Conservation (phyloP, 2,113 vertebrate species). For the Microtus richardsoni region DNA sequence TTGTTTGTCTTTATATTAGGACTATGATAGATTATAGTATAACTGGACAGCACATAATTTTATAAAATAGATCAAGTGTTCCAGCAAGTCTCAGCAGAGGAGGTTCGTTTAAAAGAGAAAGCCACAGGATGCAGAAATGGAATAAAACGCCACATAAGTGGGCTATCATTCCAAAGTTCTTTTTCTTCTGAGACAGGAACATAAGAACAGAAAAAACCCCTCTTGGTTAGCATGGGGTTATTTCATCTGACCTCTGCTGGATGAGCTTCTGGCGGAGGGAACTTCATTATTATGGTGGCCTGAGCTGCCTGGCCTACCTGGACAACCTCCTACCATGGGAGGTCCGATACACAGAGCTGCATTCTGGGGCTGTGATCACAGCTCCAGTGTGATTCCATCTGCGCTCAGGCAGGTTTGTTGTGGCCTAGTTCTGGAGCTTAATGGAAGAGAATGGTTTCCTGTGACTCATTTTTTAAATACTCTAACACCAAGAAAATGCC, state of each 20-base stretch:
- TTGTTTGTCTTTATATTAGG: not conserved
- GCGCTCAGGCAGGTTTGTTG: not conserved
- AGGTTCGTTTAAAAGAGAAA: not conserved
- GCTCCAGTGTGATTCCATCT: not conserved
- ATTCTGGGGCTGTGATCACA: not conserved
- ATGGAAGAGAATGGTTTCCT: not conserved
- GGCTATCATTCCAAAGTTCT: not conserved
- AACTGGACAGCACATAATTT: not conserved
- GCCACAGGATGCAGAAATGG: not conserved
- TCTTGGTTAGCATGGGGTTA: not conserved
- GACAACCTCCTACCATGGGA: not conserved
- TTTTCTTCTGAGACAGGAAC: not conserved
- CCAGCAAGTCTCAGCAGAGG: not conserved
- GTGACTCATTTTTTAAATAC: not conserved
- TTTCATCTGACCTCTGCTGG: not conserved
- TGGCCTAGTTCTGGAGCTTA: not conserved
- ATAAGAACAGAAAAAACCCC: not conserved
- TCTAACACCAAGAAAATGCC: not conserved
- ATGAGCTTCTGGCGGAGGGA: not conserved
- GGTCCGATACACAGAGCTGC: not conserved
- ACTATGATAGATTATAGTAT: not conserved
- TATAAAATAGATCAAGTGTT: not conserved
- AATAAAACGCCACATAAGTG: not conserved
- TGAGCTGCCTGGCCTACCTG: not conserved
- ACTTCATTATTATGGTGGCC: not conserved